Evolutionary conservation across 2,797 vertebrate genomes (phyloP).

Genomic region (Cottoperca gobio): DNA sequence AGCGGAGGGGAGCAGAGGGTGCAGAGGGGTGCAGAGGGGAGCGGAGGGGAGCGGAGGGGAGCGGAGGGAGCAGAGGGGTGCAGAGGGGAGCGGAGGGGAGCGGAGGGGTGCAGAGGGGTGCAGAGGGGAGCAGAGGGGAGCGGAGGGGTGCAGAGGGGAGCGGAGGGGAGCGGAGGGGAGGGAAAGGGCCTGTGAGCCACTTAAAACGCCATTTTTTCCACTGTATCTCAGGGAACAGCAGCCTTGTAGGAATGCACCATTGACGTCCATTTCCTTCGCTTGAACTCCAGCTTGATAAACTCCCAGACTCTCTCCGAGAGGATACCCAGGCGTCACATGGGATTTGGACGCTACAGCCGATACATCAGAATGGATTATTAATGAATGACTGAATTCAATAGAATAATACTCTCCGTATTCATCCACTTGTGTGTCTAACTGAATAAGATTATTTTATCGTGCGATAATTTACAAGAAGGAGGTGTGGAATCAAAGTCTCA

Average conservation of each 20-base stretch:
- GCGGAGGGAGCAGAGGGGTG: conserved; percentile 46
- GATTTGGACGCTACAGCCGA: background rate
- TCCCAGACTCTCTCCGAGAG: conserved; percentile 29
- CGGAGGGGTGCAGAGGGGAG: conserved; percentile 39
- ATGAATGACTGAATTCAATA: background rate
- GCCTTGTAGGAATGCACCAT: conserved; percentile 43
- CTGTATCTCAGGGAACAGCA: conserved; percentile 39
- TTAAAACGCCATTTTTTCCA: conserved; percentile 70
- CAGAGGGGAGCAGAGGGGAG: too few relatives aligned
- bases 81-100: too few relatives aligned
- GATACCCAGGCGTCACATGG: background rate
- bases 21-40: conserved; percentile 43
- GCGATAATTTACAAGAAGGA: background rate
- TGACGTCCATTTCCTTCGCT: conserved; percentile 46
- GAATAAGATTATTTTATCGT: background rate
- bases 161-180: background rate
- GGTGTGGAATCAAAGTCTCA: too few relatives aligned
- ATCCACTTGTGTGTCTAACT: background rate
- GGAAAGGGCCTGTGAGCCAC: conserved; percentile 47
- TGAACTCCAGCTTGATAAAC: conserved; percentile 48
- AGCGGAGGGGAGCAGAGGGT: conserved; percentile 42
- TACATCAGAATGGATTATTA: background rate
- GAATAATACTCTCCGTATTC: background rate
- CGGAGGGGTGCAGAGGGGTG: conserved; percentile 46
- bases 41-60: too few relatives aligned